Base-by-base conservation (phyloP, 1,140 invertebrate species). In the Pachyrhynchus sulphureomaculatus region DNA sequence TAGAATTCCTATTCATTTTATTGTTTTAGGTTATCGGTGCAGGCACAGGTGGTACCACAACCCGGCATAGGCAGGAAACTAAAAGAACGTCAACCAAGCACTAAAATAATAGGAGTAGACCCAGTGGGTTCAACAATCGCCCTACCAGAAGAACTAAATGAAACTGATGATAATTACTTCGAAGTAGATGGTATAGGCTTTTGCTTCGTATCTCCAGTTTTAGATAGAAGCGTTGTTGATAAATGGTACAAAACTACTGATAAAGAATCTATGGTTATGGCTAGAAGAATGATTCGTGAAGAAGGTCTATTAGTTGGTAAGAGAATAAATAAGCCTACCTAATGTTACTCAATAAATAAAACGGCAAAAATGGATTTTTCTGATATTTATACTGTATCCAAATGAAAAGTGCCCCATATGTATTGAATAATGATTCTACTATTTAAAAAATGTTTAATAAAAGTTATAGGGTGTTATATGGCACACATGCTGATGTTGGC, bases 11-110 rank as follows among this genome's bases (percentile, higher is more conserved):
- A n/a, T n/a, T 41, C 17, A 41, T 41, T 41, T 5, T 10, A 2
- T 20, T 45, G 5, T 59, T 45, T 23, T 52, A 70, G 67, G 60
- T 97, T 1, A 71, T 83, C 17, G 86, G 88, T 9, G 90, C 93
- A 17, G 95, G 95, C 12, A 98, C 95, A 8, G 93, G 93, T 3
- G 94, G 95, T n/a, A 95, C 93, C 0, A n/a, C 81, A 95, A 9
- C 85, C 85, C 23, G 95, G 95, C 26, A 83, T 97, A 69, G 92
- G 88, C 6, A 79, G 91, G 4, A 93, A 89, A 74, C 81, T 97
- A 10, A 94, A 92, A 72, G 89, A 95, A 76, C 78, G 84, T 53
- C 78, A 78, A 9, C 84, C 85, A 2, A 67, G 77, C 23, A 84
- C 82, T 36, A 76, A 84, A 76, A 79, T 98, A 33, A 83, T 97